phyloP scores from a whole-genome alignment of 92 coral and sea anemone species.

The Porites cylindrica region DNA sequence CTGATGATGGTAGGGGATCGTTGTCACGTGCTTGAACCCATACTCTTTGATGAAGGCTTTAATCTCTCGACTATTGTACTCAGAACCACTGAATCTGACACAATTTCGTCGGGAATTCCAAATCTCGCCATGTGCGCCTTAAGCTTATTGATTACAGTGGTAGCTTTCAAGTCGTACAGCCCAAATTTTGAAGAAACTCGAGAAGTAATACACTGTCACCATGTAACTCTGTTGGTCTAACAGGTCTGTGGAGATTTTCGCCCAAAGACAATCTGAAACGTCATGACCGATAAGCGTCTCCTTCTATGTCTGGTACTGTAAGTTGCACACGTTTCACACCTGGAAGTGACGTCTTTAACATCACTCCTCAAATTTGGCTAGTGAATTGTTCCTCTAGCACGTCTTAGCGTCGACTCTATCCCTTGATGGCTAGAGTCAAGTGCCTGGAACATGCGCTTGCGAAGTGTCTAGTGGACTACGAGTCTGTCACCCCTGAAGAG shows the following conservation, averaged over 20 bases:
- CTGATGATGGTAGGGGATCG: slow-evolving; percentile 39
- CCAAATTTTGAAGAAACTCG: slow-evolving; percentile 24
- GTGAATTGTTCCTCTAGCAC: slow-evolving; percentile 36
- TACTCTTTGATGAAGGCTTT: slow-evolving; percentile 6
- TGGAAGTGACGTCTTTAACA: slow-evolving; percentile 23
- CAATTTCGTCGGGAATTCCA: slow-evolving; percentile 43
- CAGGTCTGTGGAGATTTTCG: slow-evolving; percentile 37
- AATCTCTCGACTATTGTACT: slow-evolving; percentile 20
- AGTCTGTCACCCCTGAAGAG: slow-evolving; percentile 21
- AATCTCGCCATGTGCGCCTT: slow-evolving; percentile 38
- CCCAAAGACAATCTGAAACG: slow-evolving; percentile 51
- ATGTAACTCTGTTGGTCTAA: slow-evolving; percentile 46
- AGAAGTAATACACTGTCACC: slow-evolving; percentile 59
- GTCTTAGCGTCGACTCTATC: slow-evolving; percentile 29
- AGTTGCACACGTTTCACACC: slow-evolving; percentile 40
- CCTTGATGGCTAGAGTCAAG: slow-evolving; percentile 51
- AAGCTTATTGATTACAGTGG: slow-evolving; percentile 33
- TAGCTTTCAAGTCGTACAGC: slow-evolving; percentile 26
- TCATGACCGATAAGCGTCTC: slow-evolving; percentile 53
- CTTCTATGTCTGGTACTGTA: slow-evolving; percentile 31
- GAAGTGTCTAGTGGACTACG: slow-evolving; percentile 35
- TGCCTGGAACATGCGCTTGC: slow-evolving; percentile 12
- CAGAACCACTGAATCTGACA: slow-evolving; percentile 31
- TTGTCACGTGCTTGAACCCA: slow-evolving; percentile 3
- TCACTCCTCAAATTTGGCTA: slow-evolving; percentile 49